Evolutionary conservation across 35 echinoderm and acorn worm genomes (phyloP), one percentile per base, ranked within the genome.

Genomic region (Holothuria glaberrima): DNA sequence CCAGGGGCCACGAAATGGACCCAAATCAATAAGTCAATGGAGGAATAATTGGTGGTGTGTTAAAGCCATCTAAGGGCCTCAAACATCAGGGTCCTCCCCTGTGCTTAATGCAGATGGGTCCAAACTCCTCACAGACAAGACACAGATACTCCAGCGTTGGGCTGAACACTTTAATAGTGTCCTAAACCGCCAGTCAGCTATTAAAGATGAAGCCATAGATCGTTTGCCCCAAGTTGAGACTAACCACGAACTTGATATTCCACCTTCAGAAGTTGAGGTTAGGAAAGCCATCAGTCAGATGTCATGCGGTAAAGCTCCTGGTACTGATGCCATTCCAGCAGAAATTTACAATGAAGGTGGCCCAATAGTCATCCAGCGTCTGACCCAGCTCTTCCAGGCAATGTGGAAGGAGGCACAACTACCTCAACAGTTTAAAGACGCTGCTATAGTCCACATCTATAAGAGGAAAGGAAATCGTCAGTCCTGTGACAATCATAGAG

Each of bases 271-370:
- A 21, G 34, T 27, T 20, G 72, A 75, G 34, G 35, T 41, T 6
- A 28, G 35, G 20, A 75, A 75, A 75, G 72, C 72, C 21, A 75
- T 75, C 72, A 32, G 9, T 3, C 6, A 75, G 35, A 20, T 75
- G 72, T 75, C 72, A 20, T 10, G 30, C 27, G 48, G 31, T 63
- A 59, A 85, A 82, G 78, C 78, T 25, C 78, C 48, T 21, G 52
- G 48, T 46, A 52, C 52, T n/a, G 90, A 92, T 57, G 64, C 48
- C 50, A 92, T 92, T 13, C 82, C 83, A 59, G 83, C 83, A 16
- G 90, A 87, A 45, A 61, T 92, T n/a, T 87, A 75, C 83, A 92
- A 92, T 75, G 61, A 30, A 12, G 81, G 90, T 17, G 82, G 82
- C 52, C n/a, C 18, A 27, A 21, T 4, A 18, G 32, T 87, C 4